phyloP scores from a whole-genome alignment of 2,113 vertebrate genomes.

The Larimichthys crocea region DNA sequence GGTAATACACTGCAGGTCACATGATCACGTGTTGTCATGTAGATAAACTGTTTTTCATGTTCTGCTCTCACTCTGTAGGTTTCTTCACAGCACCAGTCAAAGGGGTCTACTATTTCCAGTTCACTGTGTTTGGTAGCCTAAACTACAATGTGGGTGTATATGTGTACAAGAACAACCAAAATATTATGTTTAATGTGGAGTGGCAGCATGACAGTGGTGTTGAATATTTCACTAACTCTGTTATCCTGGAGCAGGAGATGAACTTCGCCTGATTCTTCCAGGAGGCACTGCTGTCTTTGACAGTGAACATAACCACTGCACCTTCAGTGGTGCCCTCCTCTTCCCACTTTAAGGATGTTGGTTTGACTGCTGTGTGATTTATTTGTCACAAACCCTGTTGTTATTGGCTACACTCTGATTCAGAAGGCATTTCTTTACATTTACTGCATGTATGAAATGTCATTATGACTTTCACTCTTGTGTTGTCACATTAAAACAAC shows the following conservation, averaged over 20 bases:
- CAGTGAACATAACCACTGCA: not conserved
- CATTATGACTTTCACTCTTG: not conserved
- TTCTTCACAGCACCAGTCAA: constrained; percentile 42
- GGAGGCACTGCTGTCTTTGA: not conserved
- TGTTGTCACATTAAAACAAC: not conserved
- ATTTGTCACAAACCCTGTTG: not conserved
- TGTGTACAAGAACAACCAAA: constrained; percentile 12
- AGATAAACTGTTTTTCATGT: not conserved
- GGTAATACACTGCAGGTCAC: constrained; percentile 11
- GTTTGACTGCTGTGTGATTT: not conserved
- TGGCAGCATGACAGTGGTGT: accelerated
- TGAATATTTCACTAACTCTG: constrained; percentile 15
- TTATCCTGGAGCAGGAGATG: constrained; percentile 30
- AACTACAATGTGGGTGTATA: not conserved
- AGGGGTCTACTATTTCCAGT: constrained; percentile 30
- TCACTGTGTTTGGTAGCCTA: not conserved
- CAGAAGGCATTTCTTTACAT: not conserved
- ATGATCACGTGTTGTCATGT: not conserved
- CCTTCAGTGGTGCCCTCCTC: constrained; percentile 36
- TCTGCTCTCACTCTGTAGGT: constrained; percentile 13
- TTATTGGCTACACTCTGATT: not conserved
- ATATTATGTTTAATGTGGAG: not conserved
- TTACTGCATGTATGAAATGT: not conserved
- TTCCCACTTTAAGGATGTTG: constrained; percentile 11
- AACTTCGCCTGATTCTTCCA: constrained; percentile 14